Conservation (phyloP, 2,888 invertebrate genomes). For the Drosophila quinaria region DNA sequence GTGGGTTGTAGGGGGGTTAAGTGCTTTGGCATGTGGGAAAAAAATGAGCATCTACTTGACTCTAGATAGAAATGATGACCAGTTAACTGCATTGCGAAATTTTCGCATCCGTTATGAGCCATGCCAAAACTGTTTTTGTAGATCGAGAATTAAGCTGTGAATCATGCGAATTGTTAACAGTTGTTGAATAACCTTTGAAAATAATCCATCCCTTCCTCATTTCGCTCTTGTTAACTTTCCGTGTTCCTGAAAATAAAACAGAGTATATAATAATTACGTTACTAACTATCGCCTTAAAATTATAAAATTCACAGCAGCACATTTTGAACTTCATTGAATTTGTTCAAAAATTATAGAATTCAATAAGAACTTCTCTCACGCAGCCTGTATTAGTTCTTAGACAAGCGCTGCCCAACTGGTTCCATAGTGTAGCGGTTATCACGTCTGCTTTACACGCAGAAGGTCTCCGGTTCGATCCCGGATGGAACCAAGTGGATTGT, state of each 20-base stretch:
- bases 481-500: conserved; percentile 84
- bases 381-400: conserved; percentile 7
- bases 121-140: conserved; percentile 19
- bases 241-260: conserved; percentile 4
- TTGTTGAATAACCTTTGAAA: not conserved
- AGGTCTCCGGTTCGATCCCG: conserved; percentile 86
- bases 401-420: conserved; percentile 50
- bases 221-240: not conserved
- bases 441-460: conserved; percentile 87
- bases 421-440: conserved; percentile 86
- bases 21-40: too few species aligned
- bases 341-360: not conserved
- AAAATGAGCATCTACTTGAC: conserved; percentile 27
- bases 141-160: conserved; percentile 1
- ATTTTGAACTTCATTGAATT: conserved; percentile 2
- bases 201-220: not conserved
- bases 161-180: not conserved
- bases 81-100: conserved; percentile 41
- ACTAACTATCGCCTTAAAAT: conserved; percentile 7
- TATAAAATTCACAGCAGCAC: not conserved
- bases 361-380: not conserved
- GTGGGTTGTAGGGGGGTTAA: too few species aligned
- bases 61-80: conserved; percentile 3
- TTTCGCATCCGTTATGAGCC: conserved; percentile 19
- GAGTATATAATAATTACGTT: not conserved